Evolutionary conservation across 1,140 invertebrate genomes (phyloP).

Genomic region (Ridgeia piscesae): DNA sequence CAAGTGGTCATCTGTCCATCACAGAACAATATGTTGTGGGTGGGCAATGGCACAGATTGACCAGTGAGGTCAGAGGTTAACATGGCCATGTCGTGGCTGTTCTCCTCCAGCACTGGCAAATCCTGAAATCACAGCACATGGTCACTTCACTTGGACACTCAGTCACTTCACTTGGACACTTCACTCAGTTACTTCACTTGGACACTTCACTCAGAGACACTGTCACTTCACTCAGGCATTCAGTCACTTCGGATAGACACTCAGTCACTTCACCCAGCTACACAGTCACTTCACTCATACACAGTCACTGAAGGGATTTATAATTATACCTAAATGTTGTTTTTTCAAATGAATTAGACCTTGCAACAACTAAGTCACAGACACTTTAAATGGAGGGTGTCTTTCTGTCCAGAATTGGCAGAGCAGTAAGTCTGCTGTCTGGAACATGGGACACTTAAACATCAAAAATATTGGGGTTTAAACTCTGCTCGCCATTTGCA

Average conservation of each 20-base stretch:
- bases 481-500: no score
- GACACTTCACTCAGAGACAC: not conserved
- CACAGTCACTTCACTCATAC: not conserved
- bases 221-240: constrained; percentile 9
- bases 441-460: no score
- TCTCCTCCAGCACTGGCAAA: constrained; percentile 36
- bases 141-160: not conserved
- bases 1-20: constrained; percentile 45
- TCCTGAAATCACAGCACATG: constrained; percentile 30
- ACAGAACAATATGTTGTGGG: constrained; percentile 44
- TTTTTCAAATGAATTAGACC: no score
- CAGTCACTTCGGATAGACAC: not conserved
- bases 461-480: no score
- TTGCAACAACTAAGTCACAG: no score
- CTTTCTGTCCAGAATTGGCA: no score
- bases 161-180: not conserved
- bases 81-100: constrained; percentile 31
- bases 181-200: no score
- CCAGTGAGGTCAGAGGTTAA: constrained; percentile 22
- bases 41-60: constrained; percentile 38
- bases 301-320: not conserved
- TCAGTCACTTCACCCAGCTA: not conserved
- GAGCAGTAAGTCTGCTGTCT: no score
- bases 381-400: no score
- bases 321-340: no score